Conservation (phyloP, 1,140 invertebrate species). For the Sarcophaga peregrina region DNA sequence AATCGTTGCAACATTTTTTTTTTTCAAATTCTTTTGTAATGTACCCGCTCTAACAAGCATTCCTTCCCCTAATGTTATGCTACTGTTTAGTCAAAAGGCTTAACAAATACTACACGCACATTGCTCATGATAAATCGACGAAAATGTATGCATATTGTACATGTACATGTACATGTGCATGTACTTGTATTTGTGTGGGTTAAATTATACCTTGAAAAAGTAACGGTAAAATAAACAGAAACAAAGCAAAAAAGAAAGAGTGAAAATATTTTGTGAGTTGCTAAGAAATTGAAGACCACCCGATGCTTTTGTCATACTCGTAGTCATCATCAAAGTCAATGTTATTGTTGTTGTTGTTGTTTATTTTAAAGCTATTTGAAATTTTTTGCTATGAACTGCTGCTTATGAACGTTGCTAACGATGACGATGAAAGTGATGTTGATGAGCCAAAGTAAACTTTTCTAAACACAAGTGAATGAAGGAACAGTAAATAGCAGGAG, state of each 20-base stretch:
- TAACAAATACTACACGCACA: no score
- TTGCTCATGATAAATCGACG: background rate
- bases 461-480: background rate
- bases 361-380: background rate
- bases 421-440: background rate
- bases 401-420: background rate
- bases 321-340: background rate
- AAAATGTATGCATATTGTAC: background rate
- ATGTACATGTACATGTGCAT: no score
- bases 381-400: background rate
- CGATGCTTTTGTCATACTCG: background rate
- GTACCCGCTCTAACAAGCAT: no score
- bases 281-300: background rate
- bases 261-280: background rate
- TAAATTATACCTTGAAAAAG: slow-evolving; percentile 16
- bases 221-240: background rate
- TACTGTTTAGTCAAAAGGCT: no score
- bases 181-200: background rate
- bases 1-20: no score
- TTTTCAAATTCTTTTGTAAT: no score
- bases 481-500: slow-evolving; percentile 15
- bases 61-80: no score
- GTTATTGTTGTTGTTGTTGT: background rate
- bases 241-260: no score
- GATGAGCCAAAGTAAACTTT: slow-evolving; percentile 36